These are phyloP conservation scores for Novumbra hubbsi DNA, from an alignment of 2,797 vertebrate species.

Conservation along the genomic window DNA sequence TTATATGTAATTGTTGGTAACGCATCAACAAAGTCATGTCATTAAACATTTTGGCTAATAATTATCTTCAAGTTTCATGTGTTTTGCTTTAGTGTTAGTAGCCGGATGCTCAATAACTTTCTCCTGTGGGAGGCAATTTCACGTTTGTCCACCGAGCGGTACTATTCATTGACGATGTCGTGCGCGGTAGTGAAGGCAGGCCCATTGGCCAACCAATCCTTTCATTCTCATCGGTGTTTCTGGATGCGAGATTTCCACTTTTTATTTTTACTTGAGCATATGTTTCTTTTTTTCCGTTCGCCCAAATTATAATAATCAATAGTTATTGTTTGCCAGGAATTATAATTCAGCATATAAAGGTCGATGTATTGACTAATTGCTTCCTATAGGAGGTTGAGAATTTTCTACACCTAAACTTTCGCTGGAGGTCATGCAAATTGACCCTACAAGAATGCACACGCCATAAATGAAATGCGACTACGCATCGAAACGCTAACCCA, in stretches of 20 bases:
- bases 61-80: constrained; percentile 3
- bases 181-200: constrained; percentile 17
- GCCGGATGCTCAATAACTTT: constrained; percentile 60
- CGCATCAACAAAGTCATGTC: neutral
- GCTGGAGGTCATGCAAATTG: constrained; percentile 89
- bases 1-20: neutral
- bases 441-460: constrained; percentile 94
- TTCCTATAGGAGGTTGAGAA: constrained; percentile 71
- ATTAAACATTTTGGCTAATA: neutral
- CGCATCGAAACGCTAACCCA: constrained; percentile 81
- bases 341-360: neutral
- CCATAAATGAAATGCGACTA: constrained; percentile 94
- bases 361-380: neutral
- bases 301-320: neutral
- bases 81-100: constrained; percentile 29
- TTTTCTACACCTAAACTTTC: constrained; percentile 82
- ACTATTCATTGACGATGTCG: constrained; percentile 72
- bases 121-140: constrained; percentile 64
- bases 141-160: constrained; percentile 82
- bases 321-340: neutral
- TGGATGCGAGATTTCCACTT: constrained; percentile 14
- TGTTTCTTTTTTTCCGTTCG: neutral
- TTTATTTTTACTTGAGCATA: constrained; percentile 15
- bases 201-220: neutral
- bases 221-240: neutral